Base-by-base conservation (phyloP, 2,888 invertebrate species). In the Halictus quadricinctus region DNA sequence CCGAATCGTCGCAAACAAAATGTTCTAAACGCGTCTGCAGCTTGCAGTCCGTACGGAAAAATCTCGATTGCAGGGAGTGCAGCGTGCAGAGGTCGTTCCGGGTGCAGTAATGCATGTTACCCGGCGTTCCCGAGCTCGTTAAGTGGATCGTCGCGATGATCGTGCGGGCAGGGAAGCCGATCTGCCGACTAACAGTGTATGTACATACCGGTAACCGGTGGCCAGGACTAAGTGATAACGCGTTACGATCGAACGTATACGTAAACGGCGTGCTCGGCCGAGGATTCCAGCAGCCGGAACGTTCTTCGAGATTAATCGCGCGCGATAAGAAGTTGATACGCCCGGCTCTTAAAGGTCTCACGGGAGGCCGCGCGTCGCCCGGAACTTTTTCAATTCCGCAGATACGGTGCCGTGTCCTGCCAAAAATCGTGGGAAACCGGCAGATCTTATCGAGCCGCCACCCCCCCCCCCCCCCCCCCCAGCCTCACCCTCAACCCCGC, bases 371-470 rank as follows among this genome's bases (percentile, higher is more conserved):
- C 87, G 79, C 75, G 54, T 72, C 76, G 36, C 50, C 58, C 48
- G 36, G 77, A 88, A 88, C 84, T 88, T 88, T 88, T 88, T 88
- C 88, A 88, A 88, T 88, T 88, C 79, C 82, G 41, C 76, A 81
- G 83, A 88, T 83, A 83, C 66, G 64, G 36, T 41, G 58, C 36
- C 81, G 36, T 48, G 58, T 54, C 21, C 15, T 75, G 64, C 80
- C 70, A 64, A 79, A 84, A 84, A 78, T 74, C 46, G 72, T n/a
- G 25, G 46, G 80, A 81, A 81, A 76, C 66, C 29, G 66, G 58
- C 79, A 72, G 81, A 74, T 79, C 36, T 25, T 84, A 84, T 84
- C 84, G 7, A 18, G 25, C 8, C 54, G 10, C 2, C 21, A 1
- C 43, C 8, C 12, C 54, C 21, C 2, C 21, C 12, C 43, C 8